phyloP scores from a whole-genome alignment of 2,888 invertebrate genomes.

The Eumacrocentrus americanus region DNA sequence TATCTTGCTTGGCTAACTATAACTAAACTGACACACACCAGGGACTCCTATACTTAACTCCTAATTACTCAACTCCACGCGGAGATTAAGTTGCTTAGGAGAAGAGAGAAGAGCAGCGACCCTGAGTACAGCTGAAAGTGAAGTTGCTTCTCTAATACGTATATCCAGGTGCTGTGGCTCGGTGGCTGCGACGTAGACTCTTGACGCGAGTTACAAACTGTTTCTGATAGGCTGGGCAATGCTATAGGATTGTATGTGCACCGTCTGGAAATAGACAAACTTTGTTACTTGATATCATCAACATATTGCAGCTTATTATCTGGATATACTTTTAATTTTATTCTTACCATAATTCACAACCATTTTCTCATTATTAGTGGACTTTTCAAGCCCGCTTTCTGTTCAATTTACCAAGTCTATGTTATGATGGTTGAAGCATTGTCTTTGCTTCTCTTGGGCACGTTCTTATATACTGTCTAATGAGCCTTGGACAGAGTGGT shows the following conservation, averaged over 20 bases:
- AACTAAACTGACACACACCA: conserved; percentile 39
- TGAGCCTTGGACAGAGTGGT: conserved; percentile 34
- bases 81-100: conserved; percentile 46
- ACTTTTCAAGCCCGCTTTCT: neutral
- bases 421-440: neutral
- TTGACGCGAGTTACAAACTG: conserved; percentile 43
- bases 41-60: conserved; percentile 47
- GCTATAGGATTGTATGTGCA: conserved; percentile 18
- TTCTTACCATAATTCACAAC: neutral
- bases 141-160: conserved; percentile 46
- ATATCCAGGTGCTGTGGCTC: conserved; percentile 44
- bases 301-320: neutral
- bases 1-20: conserved; percentile 40
- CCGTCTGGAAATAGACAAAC: conserved; percentile 11
- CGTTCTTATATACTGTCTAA: conserved; percentile 31
- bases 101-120: conserved; percentile 33
- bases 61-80: conserved; percentile 49
- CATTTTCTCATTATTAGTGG: neutral
- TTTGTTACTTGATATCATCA: conserved; percentile 5
- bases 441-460: conserved; percentile 11
- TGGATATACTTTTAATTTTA: neutral
- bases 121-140: conserved; percentile 40
- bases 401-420: neutral
- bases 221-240: conserved; percentile 42
- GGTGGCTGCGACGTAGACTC: conserved; percentile 30